phyloP scores from a whole-genome alignment of 2,113 vertebrate genomes.

The Sylvia atricapilla region DNA sequence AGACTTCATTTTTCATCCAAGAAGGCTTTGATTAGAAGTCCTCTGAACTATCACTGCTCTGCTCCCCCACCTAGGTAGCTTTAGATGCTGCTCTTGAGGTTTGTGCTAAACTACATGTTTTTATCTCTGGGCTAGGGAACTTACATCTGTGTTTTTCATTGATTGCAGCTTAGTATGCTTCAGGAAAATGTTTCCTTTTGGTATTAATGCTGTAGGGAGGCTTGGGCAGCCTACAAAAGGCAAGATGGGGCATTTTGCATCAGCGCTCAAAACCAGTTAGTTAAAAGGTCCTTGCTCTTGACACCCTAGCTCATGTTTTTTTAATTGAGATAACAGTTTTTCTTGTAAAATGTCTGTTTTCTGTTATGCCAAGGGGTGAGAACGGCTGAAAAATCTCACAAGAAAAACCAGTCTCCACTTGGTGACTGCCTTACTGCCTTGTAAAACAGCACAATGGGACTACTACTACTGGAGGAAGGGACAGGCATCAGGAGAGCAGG shows the following conservation, averaged over 20 bases:
- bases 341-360: not conserved
- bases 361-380: not conserved
- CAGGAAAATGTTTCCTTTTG: not conserved
- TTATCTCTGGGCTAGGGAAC: not conserved
- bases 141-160: not conserved
- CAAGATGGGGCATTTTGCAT: not conserved
- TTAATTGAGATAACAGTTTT: not conserved
- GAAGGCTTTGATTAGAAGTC: not conserved
- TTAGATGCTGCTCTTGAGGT: not conserved
- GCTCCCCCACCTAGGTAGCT: not conserved
- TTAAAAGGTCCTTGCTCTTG: not conserved
- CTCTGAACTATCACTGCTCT: not conserved
- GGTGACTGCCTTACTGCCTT: slow-evolving; percentile 50
- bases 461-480: slow-evolving; percentile 30
- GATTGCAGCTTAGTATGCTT: not conserved
- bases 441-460: slow-evolving; percentile 50
- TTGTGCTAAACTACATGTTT: not conserved
- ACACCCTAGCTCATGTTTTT: not conserved
- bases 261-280: not conserved
- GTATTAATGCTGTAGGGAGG: not conserved
- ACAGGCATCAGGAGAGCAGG: not conserved
- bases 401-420: slow-evolving; percentile 25
- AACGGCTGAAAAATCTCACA: not conserved
- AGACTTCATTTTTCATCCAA: not conserved
- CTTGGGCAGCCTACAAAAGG: not conserved